Evolutionary conservation across 2,113 vertebrate species (phyloP).

Genomic region (Nothobranchius furzeri): DNA sequence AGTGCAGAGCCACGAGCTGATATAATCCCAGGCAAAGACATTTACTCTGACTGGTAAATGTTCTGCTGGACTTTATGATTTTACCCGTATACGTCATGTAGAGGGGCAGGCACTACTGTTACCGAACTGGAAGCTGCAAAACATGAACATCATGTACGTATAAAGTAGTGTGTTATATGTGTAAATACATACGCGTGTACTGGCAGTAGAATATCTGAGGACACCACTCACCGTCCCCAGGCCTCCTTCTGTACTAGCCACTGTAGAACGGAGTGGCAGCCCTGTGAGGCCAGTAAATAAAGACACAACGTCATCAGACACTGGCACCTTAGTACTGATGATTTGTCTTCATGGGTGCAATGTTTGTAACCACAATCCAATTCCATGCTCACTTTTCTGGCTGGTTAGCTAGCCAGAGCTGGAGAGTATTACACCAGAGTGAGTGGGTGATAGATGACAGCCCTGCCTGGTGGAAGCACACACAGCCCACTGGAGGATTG

Average conservation of each 20-base stretch:
- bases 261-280: not conserved
- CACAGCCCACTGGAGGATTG: conserved; percentile 40
- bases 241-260: not conserved
- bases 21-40: not conserved
- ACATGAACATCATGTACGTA: no score
- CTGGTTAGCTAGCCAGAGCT: conserved; percentile 9
- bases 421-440: conserved; percentile 12
- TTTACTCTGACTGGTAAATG: not conserved
- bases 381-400: conserved; percentile 10
- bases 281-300: conserved; percentile 11
- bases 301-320: conserved; percentile 5
- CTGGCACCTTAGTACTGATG: conserved; percentile 19
- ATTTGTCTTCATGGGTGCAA: conserved; percentile 35
- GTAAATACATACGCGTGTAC: no score
- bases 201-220: no score
- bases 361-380: conserved; percentile 13
- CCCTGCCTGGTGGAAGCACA: conserved; percentile 22
- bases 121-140: no score
- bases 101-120: no score
- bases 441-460: conserved; percentile 50
- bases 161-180: no score
- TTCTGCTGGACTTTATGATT: not conserved
- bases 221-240: not conserved
- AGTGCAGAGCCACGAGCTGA: not conserved
- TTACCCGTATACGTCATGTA: not conserved